These are phyloP conservation scores for Emydoidea blandingii DNA, from an alignment of 2,797 vertebrate species.

Conservation along the genomic window DNA sequence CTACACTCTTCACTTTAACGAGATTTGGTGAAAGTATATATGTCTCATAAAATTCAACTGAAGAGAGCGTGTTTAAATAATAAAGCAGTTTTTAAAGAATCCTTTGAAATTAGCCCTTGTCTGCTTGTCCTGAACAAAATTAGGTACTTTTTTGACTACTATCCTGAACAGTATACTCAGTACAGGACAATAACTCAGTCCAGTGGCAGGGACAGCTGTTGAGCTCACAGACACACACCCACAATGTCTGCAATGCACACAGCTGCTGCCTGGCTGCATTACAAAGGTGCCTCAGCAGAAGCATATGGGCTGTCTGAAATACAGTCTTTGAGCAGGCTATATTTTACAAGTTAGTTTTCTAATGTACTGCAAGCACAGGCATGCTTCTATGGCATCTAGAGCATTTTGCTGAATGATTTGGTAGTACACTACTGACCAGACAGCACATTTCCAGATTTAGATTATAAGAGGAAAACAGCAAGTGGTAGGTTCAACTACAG, in stretches of 20 bases:
- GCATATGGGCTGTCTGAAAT: constrained; percentile 69
- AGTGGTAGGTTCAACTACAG: constrained; percentile 81
- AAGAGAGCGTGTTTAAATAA: neutral
- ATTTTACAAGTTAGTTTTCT: constrained; percentile 71
- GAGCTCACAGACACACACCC: constrained; percentile 67
- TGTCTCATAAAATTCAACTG: neutral
- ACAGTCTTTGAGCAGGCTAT: constrained; percentile 59
- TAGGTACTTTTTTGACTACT: constrained; percentile 2
- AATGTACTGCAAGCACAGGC: constrained; percentile 61
- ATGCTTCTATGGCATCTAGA: constrained; percentile 76
- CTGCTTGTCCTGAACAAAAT: neutral
- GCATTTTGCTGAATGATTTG: constrained; percentile 70
- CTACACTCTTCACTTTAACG: neutral
- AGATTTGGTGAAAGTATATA: rapidly evolving
- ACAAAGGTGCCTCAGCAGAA: constrained; percentile 79
- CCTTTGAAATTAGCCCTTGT: neutral
- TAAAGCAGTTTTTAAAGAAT: rapidly evolving
- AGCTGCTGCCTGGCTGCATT: constrained; percentile 82
- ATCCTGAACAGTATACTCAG: constrained; percentile 18
- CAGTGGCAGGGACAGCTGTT: constrained; percentile 66
- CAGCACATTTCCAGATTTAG: constrained; percentile 80
- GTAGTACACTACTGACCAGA: constrained; percentile 72
- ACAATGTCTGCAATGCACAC: constrained; percentile 79
- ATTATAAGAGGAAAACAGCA: constrained; percentile 80
- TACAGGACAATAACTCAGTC: constrained; percentile 30